Evolutionary conservation across 2,113 vertebrate genomes (phyloP).

Genomic region (Nesoenas mayeri): DNA sequence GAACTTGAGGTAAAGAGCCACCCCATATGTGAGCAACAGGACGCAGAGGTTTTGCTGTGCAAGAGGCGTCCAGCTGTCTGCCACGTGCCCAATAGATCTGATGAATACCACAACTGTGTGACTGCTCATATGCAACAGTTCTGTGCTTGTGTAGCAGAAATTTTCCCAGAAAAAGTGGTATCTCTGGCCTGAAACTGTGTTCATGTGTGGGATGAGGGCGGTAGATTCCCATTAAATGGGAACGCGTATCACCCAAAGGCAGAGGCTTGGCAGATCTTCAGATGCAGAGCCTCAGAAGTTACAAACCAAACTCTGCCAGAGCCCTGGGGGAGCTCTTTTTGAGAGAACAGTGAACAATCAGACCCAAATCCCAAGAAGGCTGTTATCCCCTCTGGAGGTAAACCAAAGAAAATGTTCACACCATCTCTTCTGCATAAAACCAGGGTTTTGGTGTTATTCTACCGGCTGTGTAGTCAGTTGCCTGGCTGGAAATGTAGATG

Average conservation of each 20-base stretch:
- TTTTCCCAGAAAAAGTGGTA: background rate
- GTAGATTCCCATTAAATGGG: background rate
- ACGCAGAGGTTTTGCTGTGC: background rate
- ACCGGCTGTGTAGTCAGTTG: background rate
- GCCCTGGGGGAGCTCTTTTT: slow-evolving; percentile 1
- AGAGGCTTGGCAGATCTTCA: slow-evolving; percentile 30
- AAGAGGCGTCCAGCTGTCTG: background rate
- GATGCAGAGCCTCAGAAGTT: background rate
- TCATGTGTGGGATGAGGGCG: background rate
- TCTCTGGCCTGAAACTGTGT: background rate
- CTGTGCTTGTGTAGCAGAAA: background rate
- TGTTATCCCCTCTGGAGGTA: slow-evolving; percentile 25
- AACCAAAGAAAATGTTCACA: slow-evolving; percentile 38
- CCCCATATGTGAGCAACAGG: fast-evolving
- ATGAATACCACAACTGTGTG: background rate
- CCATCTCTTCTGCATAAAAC: background rate
- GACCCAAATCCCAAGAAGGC: slow-evolving; percentile 2
- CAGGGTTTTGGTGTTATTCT: background rate
- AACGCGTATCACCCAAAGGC: background rate
- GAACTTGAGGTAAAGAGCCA: background rate
- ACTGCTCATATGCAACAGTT: background rate
- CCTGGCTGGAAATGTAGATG: background rate
- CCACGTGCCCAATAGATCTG: fast-evolving
- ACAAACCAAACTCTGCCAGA: slow-evolving; percentile 20
- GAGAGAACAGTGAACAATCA: slow-evolving; percentile 34